These are phyloP conservation scores for Myathropa florea DNA, from an alignment of 2,888 invertebrate species.

Conservation along the genomic window DNA sequence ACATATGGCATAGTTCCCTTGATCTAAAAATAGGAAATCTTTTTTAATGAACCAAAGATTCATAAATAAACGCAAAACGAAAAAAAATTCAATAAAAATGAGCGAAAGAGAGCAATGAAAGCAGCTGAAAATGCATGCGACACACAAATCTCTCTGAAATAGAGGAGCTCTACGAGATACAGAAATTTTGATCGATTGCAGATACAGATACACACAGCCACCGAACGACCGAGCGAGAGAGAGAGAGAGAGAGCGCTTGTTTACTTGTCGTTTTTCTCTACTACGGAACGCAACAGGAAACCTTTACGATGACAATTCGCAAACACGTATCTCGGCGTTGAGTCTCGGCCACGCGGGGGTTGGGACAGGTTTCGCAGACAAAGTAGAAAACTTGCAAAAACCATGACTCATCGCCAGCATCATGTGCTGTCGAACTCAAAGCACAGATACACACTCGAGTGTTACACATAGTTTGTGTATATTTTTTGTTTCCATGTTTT, in stretches of 20 bases:
- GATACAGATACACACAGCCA: neutral
- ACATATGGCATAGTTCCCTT: conserved; percentile 39
- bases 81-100: neutral
- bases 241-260: neutral
- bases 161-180: neutral
- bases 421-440: neutral
- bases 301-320: neutral
- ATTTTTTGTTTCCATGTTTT: neutral
- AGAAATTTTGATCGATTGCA: conserved; percentile 27
- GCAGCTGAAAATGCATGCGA: conserved; percentile 1
- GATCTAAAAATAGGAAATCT: conserved; percentile 43
- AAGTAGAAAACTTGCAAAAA: neutral
- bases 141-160: neutral
- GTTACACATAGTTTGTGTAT: no score
- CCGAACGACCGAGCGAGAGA: neutral
- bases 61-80: conserved; percentile 5
- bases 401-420: neutral
- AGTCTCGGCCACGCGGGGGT: neutral
- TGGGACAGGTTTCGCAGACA: neutral
- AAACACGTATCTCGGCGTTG: neutral
- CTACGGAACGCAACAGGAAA: neutral
- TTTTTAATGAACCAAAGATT: conserved; percentile 25
- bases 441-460: neutral
- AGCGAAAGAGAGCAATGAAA: neutral
- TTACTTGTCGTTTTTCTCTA: neutral